Percentiles rank a stretch among this genome's conserved stretches.
Conservation (phyloP, 2,888 invertebrate genomes). For the Timandra comae region DNA sequence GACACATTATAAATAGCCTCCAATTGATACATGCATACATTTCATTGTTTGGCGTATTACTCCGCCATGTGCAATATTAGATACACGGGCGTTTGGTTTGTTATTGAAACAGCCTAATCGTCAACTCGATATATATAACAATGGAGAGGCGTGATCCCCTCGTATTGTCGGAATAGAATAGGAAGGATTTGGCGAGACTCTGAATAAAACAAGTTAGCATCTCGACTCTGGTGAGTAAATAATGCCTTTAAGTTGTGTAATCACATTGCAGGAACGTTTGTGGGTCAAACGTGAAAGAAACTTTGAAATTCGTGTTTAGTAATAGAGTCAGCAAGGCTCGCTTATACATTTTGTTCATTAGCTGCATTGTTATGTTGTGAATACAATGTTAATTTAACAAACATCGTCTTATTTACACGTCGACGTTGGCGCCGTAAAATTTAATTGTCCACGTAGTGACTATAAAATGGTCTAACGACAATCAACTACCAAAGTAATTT, state of each 20-base stretch:
- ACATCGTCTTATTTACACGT: slow-evolving; percentile 7
- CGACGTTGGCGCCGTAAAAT: slow-evolving; percentile 4
- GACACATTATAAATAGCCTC: no score
- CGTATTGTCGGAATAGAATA: slow-evolving; percentile 61
- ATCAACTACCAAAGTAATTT: slow-evolving; percentile 5
- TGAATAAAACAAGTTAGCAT: slow-evolving; percentile 60
- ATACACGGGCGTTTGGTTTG: no score
- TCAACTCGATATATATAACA: slow-evolving; percentile 58
- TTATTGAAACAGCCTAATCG: slow-evolving; percentile 61
- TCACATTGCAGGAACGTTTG: slow-evolving; percentile 43
- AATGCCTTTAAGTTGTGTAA: slow-evolving; percentile 41
- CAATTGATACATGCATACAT: no score
- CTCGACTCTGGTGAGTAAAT: slow-evolving; percentile 47
- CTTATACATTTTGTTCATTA: slow-evolving; percentile 24
- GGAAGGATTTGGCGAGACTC: slow-evolving; percentile 58
- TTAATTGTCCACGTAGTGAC: slow-evolving; percentile 9
- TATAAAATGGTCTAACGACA: slow-evolving; percentile 8
- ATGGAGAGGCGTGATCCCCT: slow-evolving; percentile 49
- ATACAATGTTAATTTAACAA: slow-evolving; percentile 14
- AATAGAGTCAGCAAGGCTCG: slow-evolving; percentile 15
- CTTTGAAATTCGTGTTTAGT: slow-evolving; percentile 27
- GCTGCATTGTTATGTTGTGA: slow-evolving; percentile 10
- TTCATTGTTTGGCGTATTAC: no score
- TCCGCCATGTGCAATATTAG: no score
- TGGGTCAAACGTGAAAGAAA: slow-evolving; percentile 35